Evolutionary conservation across 1,140 invertebrate genomes (phyloP), one percentile per base, ranked within the genome.

Genomic region (Penaeus japonicus): DNA sequence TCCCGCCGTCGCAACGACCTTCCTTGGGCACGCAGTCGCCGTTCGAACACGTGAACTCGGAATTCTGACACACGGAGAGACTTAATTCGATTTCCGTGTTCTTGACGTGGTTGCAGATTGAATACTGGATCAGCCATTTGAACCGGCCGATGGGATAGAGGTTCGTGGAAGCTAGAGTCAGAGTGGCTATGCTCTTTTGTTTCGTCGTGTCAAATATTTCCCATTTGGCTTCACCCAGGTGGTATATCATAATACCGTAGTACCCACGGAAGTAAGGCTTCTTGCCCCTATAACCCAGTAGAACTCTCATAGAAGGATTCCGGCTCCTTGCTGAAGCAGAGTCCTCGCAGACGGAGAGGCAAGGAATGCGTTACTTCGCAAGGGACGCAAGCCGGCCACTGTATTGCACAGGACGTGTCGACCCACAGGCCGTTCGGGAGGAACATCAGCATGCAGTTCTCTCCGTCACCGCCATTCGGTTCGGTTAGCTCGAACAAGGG

Each of bases 1-100:
- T 80, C 65, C n/a, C 47, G 20, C 87, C 87, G 32, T 90, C 87
- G 62, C 90, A 90, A 27, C 90, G 83, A 18, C 82, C 57, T 20
- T 79, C 53, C n/a, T 80, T 80, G 1, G 79, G 54, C 15, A 90
- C 77, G 70, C 90, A 90, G 78, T 84, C 86, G 30, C 90, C 90
- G 53, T 87, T 90, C 35, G 87, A 89, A 81, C 90, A 90, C 53
- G 59, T 84, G 88, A 89, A 90, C 65, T 90, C 65, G 32, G 65
- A 35, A 20, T 75, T 85, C 35, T 65, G 65, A 35, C 87, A 89
- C 22, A 85, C 57, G 32, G 89, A 86, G 62, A 89, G 54, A 27
- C 89, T 86, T 32, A 89, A 53, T 3, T 35, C 15, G 27, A 89
- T 70, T 12, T 53, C 57, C 10, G 85, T 24, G 30, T 32, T 22